Evolutionary conservation across 2,888 invertebrate genomes (phyloP).

Genomic region (Alloplasta piceator): DNA sequence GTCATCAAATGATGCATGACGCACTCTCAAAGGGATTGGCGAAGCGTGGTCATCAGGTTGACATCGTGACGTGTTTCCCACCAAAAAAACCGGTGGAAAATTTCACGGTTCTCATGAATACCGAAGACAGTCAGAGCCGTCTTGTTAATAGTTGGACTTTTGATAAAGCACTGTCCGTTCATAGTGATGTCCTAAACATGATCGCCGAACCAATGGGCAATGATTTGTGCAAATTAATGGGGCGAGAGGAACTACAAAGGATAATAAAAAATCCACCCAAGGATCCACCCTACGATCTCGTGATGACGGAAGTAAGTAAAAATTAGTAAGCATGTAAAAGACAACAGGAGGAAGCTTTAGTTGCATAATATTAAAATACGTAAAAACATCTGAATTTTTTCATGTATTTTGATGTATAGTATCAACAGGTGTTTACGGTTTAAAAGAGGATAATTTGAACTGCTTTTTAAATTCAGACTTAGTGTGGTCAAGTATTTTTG

Average conservation of each 20-base stretch:
- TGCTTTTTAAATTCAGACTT: no score
- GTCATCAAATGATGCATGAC: conserved; percentile 83
- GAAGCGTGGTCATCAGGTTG: conserved; percentile 82
- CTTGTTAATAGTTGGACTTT: conserved; percentile 60
- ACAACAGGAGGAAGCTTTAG: no score
- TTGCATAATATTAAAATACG: no score
- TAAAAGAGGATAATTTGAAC: no score
- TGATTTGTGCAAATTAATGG: conserved; percentile 69
- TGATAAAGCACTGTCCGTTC: conserved; percentile 52
- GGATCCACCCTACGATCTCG: conserved; percentile 72
- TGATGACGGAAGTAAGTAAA: conserved; percentile 68
- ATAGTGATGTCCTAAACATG: conserved; percentile 48
- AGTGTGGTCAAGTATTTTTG: no score
- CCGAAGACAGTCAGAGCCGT: conserved; percentile 50
- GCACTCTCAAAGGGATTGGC: conserved; percentile 82
- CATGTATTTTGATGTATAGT: no score
- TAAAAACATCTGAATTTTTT: no score
- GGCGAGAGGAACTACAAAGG: conserved; percentile 64
- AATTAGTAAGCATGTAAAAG: no score
- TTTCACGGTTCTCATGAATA: conserved; percentile 64
- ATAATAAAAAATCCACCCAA: conserved; percentile 71
- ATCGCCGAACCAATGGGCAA: conserved; percentile 65
- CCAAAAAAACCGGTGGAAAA: conserved; percentile 62
- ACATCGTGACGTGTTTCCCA: conserved; percentile 71
- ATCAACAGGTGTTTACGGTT: no score